A percentile compares a stretch with the other conserved stretches of the same genome.
Conservation (phyloP, 2,113 vertebrate genomes). For the Harpagus bidentatus region DNA sequence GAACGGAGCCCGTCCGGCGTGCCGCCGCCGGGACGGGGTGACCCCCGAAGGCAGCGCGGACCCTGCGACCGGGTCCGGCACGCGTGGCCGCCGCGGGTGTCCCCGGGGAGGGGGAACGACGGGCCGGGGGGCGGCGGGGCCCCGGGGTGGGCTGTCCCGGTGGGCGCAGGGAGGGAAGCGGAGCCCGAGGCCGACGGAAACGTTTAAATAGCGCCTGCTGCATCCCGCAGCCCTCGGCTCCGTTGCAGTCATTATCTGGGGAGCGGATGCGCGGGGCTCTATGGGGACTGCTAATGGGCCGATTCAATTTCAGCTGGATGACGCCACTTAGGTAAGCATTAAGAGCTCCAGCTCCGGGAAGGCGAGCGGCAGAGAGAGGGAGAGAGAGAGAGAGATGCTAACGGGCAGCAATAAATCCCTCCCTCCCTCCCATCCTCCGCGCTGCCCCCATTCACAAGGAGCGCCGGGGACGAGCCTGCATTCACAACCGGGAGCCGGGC, state of each 20-base stretch:
- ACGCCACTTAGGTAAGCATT: constrained; percentile 79
- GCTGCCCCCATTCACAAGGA: constrained; percentile 68
- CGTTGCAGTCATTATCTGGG: constrained; percentile 65
- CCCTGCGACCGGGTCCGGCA: not conserved
- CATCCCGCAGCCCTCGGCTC: constrained; percentile 40
- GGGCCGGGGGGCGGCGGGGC: not conserved
- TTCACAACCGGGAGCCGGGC: constrained; percentile 46
- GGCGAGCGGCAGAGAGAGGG: constrained; percentile 32
- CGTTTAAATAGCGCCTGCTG: constrained; percentile 47
- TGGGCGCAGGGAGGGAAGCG: not conserved
- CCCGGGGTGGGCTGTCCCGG: not conserved
- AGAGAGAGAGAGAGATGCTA: constrained; percentile 41
- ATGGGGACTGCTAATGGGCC: constrained; percentile 78
- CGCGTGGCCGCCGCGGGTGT: not conserved
- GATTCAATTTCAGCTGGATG: constrained; percentile 77
- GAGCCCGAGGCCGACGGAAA: constrained; percentile 11
- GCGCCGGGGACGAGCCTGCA: constrained; percentile 43
- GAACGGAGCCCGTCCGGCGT: not conserved
- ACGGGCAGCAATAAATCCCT: constrained; percentile 52
- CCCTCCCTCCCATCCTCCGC: constrained; percentile 47
- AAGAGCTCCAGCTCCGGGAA: constrained; percentile 76
- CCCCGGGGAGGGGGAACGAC: not conserved
- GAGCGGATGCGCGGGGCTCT: constrained; percentile 76
- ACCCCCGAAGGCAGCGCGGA: not conserved
- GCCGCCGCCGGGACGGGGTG: too few species aligned